Evolutionary conservation across 2,113 vertebrate genomes (phyloP).

Genomic region (Bambusicola thoracicus): DNA sequence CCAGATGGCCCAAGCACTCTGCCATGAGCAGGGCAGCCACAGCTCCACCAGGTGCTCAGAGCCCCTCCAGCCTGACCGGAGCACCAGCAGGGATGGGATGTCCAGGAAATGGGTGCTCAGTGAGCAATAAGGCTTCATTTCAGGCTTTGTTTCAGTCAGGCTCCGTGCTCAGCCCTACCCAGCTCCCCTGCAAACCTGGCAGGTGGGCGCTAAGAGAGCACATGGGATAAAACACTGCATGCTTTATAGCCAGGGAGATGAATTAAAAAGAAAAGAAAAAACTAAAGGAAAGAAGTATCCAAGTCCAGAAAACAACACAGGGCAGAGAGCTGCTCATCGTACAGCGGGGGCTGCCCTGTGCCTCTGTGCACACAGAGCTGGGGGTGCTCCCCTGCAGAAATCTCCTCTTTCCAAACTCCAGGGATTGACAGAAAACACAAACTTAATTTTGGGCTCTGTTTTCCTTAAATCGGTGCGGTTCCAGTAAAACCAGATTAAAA

Average conservation of each 20-base stretch:
- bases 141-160: neutral
- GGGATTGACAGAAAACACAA: conserved; percentile 47
- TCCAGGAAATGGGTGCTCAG: neutral
- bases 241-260: fast-evolving
- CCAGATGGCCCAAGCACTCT: no score
- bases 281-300: fast-evolving
- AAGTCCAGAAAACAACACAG: neutral
- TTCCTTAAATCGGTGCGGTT: conserved; percentile 58
- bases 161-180: neutral
- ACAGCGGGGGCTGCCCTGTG: neutral
- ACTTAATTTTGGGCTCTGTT: conserved; percentile 69
- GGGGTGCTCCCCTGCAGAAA: neutral
- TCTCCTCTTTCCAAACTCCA: conserved; percentile 13
- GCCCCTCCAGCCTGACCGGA: no score
- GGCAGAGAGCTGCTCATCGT: neutral
- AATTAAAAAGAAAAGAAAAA: neutral
- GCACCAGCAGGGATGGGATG: no score
- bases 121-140: neutral
- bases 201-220: no score
- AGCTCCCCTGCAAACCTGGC: neutral
- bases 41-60: no score
- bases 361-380: neutral
- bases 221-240: fast-evolving
- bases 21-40: no score
- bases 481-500: conserved; percentile 78